Evolutionary conservation across 2,888 invertebrate genomes (phyloP), one percentile per base, ranked within the genome.

Genomic region (Neelides folsomi): DNA sequence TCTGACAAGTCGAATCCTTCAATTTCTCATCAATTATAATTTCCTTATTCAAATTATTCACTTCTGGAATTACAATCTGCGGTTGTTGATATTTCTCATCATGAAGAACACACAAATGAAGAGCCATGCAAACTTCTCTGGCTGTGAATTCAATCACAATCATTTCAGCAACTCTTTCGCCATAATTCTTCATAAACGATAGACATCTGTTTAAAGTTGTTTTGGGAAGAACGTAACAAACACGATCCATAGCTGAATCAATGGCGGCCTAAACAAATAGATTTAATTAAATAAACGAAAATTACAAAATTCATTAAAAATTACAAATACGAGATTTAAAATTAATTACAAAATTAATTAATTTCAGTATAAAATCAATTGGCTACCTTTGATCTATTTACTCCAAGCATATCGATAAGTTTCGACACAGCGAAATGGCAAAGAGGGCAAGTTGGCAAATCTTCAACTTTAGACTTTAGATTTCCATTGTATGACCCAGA

Each of bases 371-470:
- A 39, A 13, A 39, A 5, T 3, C 39, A 39, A 6, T 15, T 39
- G n/a, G n/a, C n/a, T 69, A 83, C 84, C 77, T 84, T 82, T 34
- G 83, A 84, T 66, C 78, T 82, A 64, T 86, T 79, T 57, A 80
- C 75, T 66, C 81, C 79, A 10, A 89, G 76, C 70, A 79, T 75
- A 36, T 77, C 72, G 66, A 86, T 82, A n/a, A 89, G 71, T 69
- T 86, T 63, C 52, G 80, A 76, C 0, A 90, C 78, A 3, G 86
- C 86, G 68, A 88, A 82, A 54, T 90, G 74, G 66, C 93, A 93
- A 8, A 92, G 72, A 1, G 86, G 83, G 67, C 92, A 89, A 65
- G 79, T 82, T 15, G 79, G 76, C 63, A 82, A 80, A 18, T 73
- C 70, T 8, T 16, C 43, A 12, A 39, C 40, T 42, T 42, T n/a